Base-by-base conservation (phyloP, 2,797 vertebrate genomes). In the Nannoperca australis region DNA sequence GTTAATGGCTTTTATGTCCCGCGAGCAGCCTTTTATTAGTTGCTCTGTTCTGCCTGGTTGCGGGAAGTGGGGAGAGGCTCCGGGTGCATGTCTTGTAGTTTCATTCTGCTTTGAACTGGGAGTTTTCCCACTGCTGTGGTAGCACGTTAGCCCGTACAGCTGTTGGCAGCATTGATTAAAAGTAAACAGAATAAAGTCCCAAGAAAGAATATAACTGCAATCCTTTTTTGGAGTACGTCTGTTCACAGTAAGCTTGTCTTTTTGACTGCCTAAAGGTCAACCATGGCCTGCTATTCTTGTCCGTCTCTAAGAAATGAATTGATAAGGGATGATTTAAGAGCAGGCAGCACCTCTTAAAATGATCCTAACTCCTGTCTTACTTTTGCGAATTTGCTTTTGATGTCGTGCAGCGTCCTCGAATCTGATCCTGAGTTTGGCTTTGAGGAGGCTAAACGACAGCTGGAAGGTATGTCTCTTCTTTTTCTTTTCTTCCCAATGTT, bases 381-480 rank as follows among this genome's bases (percentile, higher is more conserved):
- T 30, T 49, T 47, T 58, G 8, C 34, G 7, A 27, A 0, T 79
- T 81, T 83, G 45, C 4, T 72, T 49, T 69, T 60, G 4, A n/a
- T 50, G 9, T 71, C 11, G 0, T 49, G n/a, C 91, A 99, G 98
- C 0, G 97, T 99, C 77, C 96, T 99, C 18, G 97, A 99, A 42
- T 97, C 97, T 1, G 96, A 99, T 89, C 96, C 98, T 0, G 96
- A 97, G 56, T 99, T 99, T 86, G 98, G 98, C 62, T 99, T 99
- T 87, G 97, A 98, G 85, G 94, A 99, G 91, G 98, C 98, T 0
- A 98, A 99, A 89, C 95, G 90, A 61, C 97, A 98, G 74, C 84
- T 99, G 73, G 97, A 99, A 97, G 97, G 98, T 99, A 12, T 8
- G 51, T 81, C 12, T 63, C 3, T 49, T 42, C 5, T 36, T 11